phyloP scores from a whole-genome alignment of 2,888 invertebrate species.

The Ramazzottius varieornatus region DNA sequence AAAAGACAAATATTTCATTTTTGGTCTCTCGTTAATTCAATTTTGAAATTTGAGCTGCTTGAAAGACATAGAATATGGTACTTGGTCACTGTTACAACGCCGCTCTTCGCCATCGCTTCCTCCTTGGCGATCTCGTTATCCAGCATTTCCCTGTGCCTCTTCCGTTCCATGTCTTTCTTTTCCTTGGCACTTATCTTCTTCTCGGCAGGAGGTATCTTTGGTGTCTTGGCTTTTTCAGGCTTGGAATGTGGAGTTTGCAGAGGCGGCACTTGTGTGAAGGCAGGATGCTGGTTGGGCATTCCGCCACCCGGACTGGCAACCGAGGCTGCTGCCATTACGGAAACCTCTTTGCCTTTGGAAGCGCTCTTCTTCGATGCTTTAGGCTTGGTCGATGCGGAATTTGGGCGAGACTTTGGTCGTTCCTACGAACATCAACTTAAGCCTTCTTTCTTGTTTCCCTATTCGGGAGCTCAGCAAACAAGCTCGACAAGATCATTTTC shows the following conservation, averaged over 20 bases:
- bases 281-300: constrained; percentile 1
- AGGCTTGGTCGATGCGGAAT: not conserved
- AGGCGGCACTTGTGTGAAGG: not conserved
- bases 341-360: constrained; percentile 29
- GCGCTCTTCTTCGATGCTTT: constrained; percentile 28
- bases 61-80: too few species aligned
- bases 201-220: constrained; percentile 5
- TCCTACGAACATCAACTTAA: too few species aligned
- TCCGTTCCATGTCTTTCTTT: not conserved
- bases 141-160: not conserved
- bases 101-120: too few species aligned
- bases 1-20: too few species aligned
- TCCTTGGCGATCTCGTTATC: not conserved
- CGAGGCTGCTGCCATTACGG: constrained; percentile 22
- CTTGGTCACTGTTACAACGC: too few species aligned
- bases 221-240: not conserved
- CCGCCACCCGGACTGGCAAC: too few species aligned
- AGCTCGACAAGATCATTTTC: too few species aligned
- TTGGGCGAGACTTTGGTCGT: too few species aligned
- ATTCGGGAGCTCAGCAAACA: too few species aligned
- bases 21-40: too few species aligned
- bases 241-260: not conserved
- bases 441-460: too few species aligned
- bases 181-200: not conserved
- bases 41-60: too few species aligned